Evolutionary conservation across 2,797 vertebrate genomes (phyloP), one percentile per base, ranked within the genome.

Genomic region (Anguilla anguilla): DNA sequence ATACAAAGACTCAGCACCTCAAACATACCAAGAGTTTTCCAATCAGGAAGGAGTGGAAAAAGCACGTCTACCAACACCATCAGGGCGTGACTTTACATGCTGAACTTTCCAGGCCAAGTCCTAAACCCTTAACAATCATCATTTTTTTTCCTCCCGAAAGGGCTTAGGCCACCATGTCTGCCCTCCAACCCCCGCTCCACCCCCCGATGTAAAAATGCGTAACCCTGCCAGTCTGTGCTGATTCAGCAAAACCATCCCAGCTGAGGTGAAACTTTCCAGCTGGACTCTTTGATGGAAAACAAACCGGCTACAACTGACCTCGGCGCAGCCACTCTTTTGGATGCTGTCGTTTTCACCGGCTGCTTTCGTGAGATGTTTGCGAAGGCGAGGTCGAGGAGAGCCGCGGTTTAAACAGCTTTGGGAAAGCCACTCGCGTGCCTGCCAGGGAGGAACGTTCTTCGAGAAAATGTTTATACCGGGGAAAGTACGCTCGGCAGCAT

Each of bases 201-300:
- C 43, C 43, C 74, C 28, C 46, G 43, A 49, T 82, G 22, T 51
- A 82, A 51, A 79, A 82, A 49, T 51, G 43, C n/a, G 79, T 31
- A 46, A 82, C 79, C 79, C 43, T 82, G 19, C 15, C 9, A 82
- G 43, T 46, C 46, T 67, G 22, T 15, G 79, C 86, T 28, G 59
- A 87, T 51, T 87, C 79, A 53, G 86, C 86, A 87, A 49, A 87
- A 83, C 25, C 17, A 64, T 83, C 67, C 57, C 57, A 83, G 57
- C 43, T 13, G 61, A 64, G 46, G 81, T 39, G 57, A 87, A 87
- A 87, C 53, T 39, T 28, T 28, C 39, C 57, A 51, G 46, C 25
- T 51, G 25, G 7, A 25, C 19, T 49, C 79, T 82, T n/a, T 7
- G 79, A 11, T 9, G 11, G 57, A 64, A 43, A 82, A 46, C 39